A percentile compares a stretch with the other conserved stretches of the same genome.
Evolutionary conservation across 2,888 invertebrate species (phyloP).

Genomic region (Cheilosia vernalis): DNA sequence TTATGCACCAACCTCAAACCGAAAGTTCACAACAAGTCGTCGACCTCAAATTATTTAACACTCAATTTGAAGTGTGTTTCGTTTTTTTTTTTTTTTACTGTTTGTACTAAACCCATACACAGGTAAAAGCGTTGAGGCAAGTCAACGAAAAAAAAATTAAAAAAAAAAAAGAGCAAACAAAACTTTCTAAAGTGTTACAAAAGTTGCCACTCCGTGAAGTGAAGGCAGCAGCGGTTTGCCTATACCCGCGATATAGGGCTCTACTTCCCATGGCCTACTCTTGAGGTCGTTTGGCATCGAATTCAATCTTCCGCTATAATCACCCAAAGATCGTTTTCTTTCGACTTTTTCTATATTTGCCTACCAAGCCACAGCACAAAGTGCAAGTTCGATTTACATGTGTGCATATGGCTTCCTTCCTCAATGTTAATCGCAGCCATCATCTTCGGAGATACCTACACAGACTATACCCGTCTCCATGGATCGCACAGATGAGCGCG

Average conservation of each 20-base stretch:
- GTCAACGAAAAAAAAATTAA: slow-evolving; percentile 30
- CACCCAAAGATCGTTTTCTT: slow-evolving; percentile 16
- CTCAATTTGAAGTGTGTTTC: slow-evolving; percentile 47
- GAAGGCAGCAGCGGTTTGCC: slow-evolving; percentile 50
- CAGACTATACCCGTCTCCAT: neutral
- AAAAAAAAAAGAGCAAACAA: slow-evolving; percentile 15
- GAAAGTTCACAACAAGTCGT: slow-evolving; percentile 71
- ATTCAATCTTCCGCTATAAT: slow-evolving; percentile 60
- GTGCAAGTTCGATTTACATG: slow-evolving; percentile 48
- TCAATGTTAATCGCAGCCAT: neutral
- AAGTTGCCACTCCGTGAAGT: slow-evolving; percentile 48
- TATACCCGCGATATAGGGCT: slow-evolving; percentile 38
- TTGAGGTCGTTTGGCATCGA: slow-evolving; percentile 51
- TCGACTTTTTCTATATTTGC: slow-evolving; percentile 3
- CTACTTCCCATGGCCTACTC: slow-evolving; percentile 62
- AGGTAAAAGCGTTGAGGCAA: slow-evolving; percentile 51
- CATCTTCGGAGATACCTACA: slow-evolving; percentile 16
- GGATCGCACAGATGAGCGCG: slow-evolving; percentile 7
- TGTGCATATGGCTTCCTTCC: slow-evolving; percentile 35
- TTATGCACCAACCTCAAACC: slow-evolving; percentile 72
- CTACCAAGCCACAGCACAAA: slow-evolving; percentile 38
- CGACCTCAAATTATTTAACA: slow-evolving; percentile 73
- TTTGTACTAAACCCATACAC: slow-evolving; percentile 28
- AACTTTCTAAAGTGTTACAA: slow-evolving; percentile 73
- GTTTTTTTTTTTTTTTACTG: slow-evolving; percentile 2